Percentiles rank a stretch among this genome's conserved stretches.
Conservation (phyloP, 2,797 vertebrate species). For the Toxotes lorentzi region DNA sequence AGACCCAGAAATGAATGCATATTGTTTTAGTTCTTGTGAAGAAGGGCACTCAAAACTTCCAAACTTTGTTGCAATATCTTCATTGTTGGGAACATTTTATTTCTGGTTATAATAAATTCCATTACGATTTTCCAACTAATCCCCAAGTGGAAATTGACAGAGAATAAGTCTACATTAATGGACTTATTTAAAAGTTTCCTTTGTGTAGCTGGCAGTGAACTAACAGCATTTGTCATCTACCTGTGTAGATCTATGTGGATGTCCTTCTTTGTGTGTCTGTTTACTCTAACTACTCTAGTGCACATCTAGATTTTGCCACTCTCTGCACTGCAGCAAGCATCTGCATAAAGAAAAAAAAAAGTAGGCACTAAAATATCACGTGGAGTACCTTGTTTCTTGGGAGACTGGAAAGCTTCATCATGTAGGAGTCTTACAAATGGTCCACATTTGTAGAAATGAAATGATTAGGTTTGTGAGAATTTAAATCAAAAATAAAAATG, state of each 20-base stretch:
- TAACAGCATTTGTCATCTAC: slow-evolving; percentile 34
- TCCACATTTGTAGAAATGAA: slow-evolving; percentile 65
- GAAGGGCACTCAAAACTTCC: slow-evolving; percentile 57
- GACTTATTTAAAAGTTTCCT: slow-evolving; percentile 51
- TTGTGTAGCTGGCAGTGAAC: slow-evolving; percentile 17
- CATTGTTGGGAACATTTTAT: slow-evolving; percentile 57
- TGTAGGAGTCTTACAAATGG: slow-evolving; percentile 59
- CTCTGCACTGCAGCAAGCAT: slow-evolving; percentile 30
- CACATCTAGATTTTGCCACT: slow-evolving; percentile 15
- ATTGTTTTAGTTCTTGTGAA: slow-evolving; percentile 62
- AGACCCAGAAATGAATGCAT: slow-evolving; percentile 69
- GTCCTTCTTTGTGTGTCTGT: background rate
- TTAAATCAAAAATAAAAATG: slow-evolving; percentile 71
- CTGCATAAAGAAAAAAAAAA: slow-evolving; percentile 14
- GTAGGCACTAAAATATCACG: slow-evolving; percentile 17
- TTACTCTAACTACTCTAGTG: background rate
- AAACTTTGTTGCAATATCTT: slow-evolving; percentile 55
- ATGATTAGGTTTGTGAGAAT: slow-evolving; percentile 63
- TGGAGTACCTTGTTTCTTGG: slow-evolving; percentile 31
- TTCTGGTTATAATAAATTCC: slow-evolving; percentile 64
- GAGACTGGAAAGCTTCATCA: slow-evolving; percentile 48
- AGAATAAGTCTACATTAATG: slow-evolving; percentile 52
- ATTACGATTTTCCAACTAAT: slow-evolving; percentile 61
- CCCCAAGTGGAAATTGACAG: slow-evolving; percentile 48
- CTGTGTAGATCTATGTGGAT: background rate